Evolutionary conservation across 2,797 vertebrate genomes (phyloP).

Genomic region (Ciconia nigra): DNA sequence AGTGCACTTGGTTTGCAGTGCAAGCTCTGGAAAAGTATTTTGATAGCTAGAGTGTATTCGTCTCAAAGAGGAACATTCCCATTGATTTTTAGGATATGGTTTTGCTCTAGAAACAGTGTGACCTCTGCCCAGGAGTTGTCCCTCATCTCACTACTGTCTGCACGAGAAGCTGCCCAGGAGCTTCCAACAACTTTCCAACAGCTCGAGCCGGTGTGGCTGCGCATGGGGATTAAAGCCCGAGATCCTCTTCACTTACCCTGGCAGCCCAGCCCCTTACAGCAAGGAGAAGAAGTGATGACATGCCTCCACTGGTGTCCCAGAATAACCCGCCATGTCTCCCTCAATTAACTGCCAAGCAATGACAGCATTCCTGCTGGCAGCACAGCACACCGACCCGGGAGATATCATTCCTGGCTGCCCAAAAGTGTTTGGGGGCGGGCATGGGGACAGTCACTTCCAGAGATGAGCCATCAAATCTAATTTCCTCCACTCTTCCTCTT

Average conservation of each 20-base stretch:
- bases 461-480: not conserved
- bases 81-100: not conserved
- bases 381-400: accelerated
- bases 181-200: not conserved
- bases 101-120: not conserved
- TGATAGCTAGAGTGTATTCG: not conserved
- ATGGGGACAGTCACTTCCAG: not conserved
- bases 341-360: not conserved
- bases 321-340: not conserved
- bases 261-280: not conserved
- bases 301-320: not conserved
- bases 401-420: accelerated
- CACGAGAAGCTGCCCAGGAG: too few relatives aligned
- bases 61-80: not conserved
- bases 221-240: accelerated
- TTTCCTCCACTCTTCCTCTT: not conserved
- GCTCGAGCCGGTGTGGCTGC: not conserved
- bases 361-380: not conserved
- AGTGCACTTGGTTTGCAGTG: not conserved
- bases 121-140: not conserved
- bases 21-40: not conserved
- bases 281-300: not conserved
- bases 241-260: not conserved
- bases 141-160: not conserved
- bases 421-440: not conserved